phyloP scores from a whole-genome alignment of 2,113 vertebrate genomes.

The Hirundichthys speculiger region DNA sequence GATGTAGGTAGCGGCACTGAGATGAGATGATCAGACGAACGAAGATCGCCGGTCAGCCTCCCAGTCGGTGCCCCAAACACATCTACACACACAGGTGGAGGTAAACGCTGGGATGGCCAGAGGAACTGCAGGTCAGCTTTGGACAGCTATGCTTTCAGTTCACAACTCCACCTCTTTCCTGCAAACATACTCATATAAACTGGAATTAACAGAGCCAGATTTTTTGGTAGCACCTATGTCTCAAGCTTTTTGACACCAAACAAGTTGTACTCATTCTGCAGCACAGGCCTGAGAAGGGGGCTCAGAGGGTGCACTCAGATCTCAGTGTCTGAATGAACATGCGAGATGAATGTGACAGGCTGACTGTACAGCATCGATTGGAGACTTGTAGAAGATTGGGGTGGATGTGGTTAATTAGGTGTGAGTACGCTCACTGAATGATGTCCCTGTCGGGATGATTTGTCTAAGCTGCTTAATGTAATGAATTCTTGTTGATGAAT shows the following conservation, averaged over 20 bases:
- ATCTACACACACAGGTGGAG: too few species aligned
- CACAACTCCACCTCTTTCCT: too few species aligned
- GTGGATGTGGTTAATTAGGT: constrained; percentile 12
- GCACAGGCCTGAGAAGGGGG: not conserved
- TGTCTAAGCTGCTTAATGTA: not conserved
- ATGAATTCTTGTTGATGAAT: constrained; percentile 15
- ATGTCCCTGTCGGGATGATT: not conserved
- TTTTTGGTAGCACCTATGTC: too few species aligned
- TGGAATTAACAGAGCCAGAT: too few species aligned
- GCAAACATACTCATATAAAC: too few species aligned
- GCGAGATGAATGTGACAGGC: constrained; percentile 19
- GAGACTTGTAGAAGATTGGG: constrained; percentile 3
- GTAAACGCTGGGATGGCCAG: too few species aligned
- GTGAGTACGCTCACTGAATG: constrained; percentile 2
- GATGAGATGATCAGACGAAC: too few species aligned
- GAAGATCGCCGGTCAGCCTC: too few species aligned
- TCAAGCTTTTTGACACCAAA: not conserved
- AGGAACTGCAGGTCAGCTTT: too few species aligned
- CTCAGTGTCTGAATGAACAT: constrained; percentile 1
- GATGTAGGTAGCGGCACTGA: too few species aligned
- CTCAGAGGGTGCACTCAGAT: not conserved
- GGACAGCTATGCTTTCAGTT: too few species aligned
- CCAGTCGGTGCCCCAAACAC: too few species aligned
- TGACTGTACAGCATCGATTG: not conserved
- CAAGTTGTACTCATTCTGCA: not conserved